Percentiles rank a stretch among this genome's conserved stretches.
Evolutionary conservation across 2,113 vertebrate genomes (phyloP).

Genomic region (Corapipo altera): DNA sequence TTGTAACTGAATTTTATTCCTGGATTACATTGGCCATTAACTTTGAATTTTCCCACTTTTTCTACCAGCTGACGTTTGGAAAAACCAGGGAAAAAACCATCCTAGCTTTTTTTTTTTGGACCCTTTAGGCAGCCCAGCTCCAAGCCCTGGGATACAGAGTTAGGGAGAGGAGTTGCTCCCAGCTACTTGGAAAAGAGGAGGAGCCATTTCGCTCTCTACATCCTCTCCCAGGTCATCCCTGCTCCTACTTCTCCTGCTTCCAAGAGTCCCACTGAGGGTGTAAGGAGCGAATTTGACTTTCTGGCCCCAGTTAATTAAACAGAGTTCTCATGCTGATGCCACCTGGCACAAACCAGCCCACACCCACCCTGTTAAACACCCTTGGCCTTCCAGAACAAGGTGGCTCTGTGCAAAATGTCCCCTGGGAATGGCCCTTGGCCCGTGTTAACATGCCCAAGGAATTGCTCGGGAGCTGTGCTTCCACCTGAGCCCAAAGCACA

Average conservation of each 20-base stretch:
- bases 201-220: not conserved
- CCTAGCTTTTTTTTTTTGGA: too few relatives aligned
- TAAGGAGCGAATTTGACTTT: not conserved
- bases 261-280: not conserved
- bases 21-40: too few relatives aligned
- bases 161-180: not conserved
- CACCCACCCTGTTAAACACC: not conserved
- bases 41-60: too few relatives aligned
- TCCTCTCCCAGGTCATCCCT: not conserved
- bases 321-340: not conserved
- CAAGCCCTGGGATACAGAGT: too few relatives aligned
- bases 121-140: too few relatives aligned
- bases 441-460: fast-evolving
- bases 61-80: too few relatives aligned
- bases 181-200: not conserved
- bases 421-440: not conserved
- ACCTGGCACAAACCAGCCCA: not conserved
- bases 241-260: not conserved
- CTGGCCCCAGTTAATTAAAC: not conserved
- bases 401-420: not conserved
- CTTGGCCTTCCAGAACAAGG: not conserved
- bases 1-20: too few relatives aligned
- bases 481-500: not conserved
- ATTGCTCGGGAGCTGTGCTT: not conserved
- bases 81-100: too few relatives aligned